Evolutionary conservation across 1,140 invertebrate genomes (phyloP), one percentile per base, ranked within the genome.

Genomic region (Homarus americanus): DNA sequence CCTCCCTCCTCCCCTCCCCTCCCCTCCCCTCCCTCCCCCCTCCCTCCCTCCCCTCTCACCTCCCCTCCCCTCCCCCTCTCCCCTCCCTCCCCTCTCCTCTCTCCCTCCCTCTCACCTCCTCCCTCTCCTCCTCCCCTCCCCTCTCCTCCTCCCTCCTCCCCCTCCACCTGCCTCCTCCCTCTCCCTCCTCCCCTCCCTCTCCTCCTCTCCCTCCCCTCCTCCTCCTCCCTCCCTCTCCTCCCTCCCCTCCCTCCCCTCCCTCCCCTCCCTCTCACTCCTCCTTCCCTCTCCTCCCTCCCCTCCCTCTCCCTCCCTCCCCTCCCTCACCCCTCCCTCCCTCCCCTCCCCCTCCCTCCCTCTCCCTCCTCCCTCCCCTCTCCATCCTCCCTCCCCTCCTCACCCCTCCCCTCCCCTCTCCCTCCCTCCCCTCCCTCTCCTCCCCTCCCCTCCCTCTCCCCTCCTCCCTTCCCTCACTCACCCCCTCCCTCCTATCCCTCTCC

Each of bases 341-440:
- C 49, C n/a, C 80, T 82, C 34, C n/a, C 44, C 34, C 44, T 38
- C 17, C n/a, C 58, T 80, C 28, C 24, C 80, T 58, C 49, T 38
- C 34, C 34, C 80, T 38, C 49, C 32, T 38, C 41, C 38, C 5
- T 28, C 32, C 38, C 24, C 78, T 53, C 38, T 24, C 5, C 38
- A 7, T 28, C 32, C 36, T 38, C 38, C 32, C 41, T 49, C 34
- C 24, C 34, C 34, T 41, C 76, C 10, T 32, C 7, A n/a, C 1
- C 10, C 1, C 79, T 82, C 41, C 41, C 79, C 36, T 49, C 28
- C 15, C 41, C 38, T 9, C 41, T 41, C 7, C 10, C 41, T 41
- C 12, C 41, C 49, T 49, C 17, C 40, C 41, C n/a, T 63, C 53
- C n/a, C 41, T 20, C 1, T 40, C 20, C n/a, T 38, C 17, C 53